phyloP scores from a whole-genome alignment of 2,113 vertebrate species.

The Platysteira castanea region DNA sequence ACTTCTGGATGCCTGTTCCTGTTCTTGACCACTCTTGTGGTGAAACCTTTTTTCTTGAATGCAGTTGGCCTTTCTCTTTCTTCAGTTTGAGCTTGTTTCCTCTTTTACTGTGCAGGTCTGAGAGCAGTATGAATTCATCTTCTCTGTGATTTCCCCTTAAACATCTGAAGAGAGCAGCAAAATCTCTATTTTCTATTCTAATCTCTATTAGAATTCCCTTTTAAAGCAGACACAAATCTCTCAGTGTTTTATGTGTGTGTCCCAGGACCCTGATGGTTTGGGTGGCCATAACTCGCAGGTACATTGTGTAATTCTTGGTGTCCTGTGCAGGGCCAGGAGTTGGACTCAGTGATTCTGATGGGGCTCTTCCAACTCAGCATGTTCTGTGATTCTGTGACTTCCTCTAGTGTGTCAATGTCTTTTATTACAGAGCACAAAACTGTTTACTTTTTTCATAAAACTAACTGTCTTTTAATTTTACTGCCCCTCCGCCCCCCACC shows the following conservation, averaged over 20 bases:
- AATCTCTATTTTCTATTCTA: not conserved
- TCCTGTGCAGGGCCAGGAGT: not conserved
- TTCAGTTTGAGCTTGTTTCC: not conserved
- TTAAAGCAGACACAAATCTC: not conserved
- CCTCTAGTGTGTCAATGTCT: not conserved
- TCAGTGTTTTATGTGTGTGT: not conserved
- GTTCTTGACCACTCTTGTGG: not conserved
- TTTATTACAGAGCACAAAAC: not conserved
- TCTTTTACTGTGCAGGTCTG: not conserved
- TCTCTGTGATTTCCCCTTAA: not conserved
- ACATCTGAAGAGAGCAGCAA: not conserved
- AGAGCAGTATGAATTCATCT: not conserved
- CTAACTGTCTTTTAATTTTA: not conserved
- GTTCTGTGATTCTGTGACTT: not conserved
- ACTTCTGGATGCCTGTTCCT: not conserved
- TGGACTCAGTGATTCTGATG: not conserved
- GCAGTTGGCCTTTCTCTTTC: not conserved
- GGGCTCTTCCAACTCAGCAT: not conserved
- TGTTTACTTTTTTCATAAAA: not conserved
- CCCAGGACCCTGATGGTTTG: not conserved
- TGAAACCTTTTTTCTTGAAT: not conserved
- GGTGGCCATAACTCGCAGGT: not conserved
- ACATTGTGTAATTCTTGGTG: not conserved
- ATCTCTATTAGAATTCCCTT: not conserved
- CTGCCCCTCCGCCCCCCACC: fast-evolving